These are phyloP conservation scores for Muscicapa comitata DNA, from an alignment of 2,797 vertebrate species.

Conservation along the genomic window DNA sequence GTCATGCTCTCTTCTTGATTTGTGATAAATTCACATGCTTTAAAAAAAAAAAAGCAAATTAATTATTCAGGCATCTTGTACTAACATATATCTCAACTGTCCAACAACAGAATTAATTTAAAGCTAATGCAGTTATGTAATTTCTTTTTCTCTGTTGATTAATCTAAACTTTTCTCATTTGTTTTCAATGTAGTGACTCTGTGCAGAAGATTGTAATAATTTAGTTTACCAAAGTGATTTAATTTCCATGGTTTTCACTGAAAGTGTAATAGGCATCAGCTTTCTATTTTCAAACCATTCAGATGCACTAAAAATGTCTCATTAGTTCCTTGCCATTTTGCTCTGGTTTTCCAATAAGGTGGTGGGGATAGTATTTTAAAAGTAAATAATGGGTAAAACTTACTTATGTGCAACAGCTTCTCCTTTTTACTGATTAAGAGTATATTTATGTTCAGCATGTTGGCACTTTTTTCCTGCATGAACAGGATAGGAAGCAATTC, in stretches of 20 bases:
- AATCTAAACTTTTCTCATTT: constrained; percentile 5
- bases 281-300: background rate
- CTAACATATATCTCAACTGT: background rate
- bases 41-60: background rate
- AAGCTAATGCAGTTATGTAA: background rate
- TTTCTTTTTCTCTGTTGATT: background rate
- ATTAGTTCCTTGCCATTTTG: background rate
- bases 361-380: background rate
- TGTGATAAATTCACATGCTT: background rate
- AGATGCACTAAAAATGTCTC: background rate
- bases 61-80: background rate
- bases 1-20: background rate
- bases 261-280: background rate
- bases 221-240: background rate
- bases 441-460: background rate
- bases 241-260: background rate
- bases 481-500: background rate
- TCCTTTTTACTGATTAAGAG: background rate
- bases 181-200: background rate
- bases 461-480: background rate
- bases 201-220: constrained; percentile 19
- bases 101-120: background rate
- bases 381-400: background rate
- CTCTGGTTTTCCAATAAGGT: background rate
- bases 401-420: background rate